phyloP scores from a whole-genome alignment of 2,113 vertebrate genomes.

The Anarhynchus alexandrinus region DNA sequence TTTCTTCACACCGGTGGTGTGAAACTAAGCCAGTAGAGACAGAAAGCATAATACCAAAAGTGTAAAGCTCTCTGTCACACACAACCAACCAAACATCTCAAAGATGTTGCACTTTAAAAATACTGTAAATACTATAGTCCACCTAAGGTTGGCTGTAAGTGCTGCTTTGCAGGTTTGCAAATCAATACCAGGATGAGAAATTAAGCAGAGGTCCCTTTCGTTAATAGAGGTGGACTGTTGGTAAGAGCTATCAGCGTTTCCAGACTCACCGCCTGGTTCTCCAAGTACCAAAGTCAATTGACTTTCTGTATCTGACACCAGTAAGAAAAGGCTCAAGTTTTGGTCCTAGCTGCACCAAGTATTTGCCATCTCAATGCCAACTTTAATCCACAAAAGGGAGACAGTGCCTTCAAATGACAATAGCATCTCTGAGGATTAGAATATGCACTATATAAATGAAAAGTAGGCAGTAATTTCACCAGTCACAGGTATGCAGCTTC shows the following conservation, averaged over 20 bases:
- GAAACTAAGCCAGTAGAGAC: neutral
- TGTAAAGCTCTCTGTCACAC: neutral
- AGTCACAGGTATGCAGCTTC: neutral
- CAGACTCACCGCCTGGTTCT: neutral
- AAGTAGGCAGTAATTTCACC: neutral
- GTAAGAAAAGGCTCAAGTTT: neutral
- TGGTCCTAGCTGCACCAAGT: neutral
- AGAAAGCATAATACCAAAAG: neutral
- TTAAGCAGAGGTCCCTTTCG: neutral
- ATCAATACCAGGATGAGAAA: neutral
- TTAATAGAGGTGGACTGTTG: no score
- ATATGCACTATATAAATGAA: neutral
- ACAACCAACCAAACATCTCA: neutral
- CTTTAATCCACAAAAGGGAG: neutral
- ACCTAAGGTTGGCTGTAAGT: neutral
- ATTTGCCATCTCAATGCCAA: neutral
- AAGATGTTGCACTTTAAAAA: neutral
- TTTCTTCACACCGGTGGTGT: neutral
- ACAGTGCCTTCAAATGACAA: neutral
- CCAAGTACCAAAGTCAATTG: neutral
- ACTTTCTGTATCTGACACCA: neutral
- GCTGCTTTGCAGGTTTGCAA: neutral
- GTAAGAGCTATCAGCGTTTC: neutral
- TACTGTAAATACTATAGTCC: accelerated
- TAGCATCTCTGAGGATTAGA: neutral